phyloP scores from a whole-genome alignment of 2,797 vertebrate genomes.

The Siniperca obscura region DNA sequence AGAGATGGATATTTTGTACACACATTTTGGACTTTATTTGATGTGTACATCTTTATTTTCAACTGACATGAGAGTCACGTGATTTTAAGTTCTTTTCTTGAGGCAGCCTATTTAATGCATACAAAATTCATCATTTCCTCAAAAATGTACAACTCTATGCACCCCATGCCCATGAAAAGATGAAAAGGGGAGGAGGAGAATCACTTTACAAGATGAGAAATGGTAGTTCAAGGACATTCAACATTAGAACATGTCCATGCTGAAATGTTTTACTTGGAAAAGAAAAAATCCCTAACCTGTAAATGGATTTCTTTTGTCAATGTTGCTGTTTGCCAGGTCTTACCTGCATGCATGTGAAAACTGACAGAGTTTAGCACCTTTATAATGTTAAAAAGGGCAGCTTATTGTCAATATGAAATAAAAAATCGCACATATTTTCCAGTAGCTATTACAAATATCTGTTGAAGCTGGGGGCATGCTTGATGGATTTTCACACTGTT shows the following conservation, averaged over 20 bases:
- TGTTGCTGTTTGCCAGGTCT: background rate
- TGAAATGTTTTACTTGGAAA: background rate
- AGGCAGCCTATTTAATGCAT: background rate
- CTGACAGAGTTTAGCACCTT: background rate
- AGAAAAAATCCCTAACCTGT: background rate
- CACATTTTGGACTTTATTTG: background rate
- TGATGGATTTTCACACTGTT: constrained; percentile 61
- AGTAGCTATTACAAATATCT: constrained; percentile 33
- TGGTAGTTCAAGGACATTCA: background rate
- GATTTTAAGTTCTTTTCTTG: background rate
- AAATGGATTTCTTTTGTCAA: constrained; percentile 5
- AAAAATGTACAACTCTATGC: constrained; percentile 14
- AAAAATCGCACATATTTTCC: constrained; percentile 14
- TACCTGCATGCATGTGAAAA: constrained; percentile 1
- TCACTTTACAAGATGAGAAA: constrained; percentile 1
- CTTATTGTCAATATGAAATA: background rate
- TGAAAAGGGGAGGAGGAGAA: background rate
- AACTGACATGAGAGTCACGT: background rate
- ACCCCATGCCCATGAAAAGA: background rate
- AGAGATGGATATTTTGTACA: background rate
- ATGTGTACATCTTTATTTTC: background rate
- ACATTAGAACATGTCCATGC: background rate
- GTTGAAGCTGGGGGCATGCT: constrained; percentile 24
- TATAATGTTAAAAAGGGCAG: background rate
- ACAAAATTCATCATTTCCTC: background rate